Percentiles rank a stretch among this genome's conserved stretches.
phyloP scores from a whole-genome alignment of 30 jellyfish, hydroid and myxozoan genomes.

The Aurelia aurita region DNA sequence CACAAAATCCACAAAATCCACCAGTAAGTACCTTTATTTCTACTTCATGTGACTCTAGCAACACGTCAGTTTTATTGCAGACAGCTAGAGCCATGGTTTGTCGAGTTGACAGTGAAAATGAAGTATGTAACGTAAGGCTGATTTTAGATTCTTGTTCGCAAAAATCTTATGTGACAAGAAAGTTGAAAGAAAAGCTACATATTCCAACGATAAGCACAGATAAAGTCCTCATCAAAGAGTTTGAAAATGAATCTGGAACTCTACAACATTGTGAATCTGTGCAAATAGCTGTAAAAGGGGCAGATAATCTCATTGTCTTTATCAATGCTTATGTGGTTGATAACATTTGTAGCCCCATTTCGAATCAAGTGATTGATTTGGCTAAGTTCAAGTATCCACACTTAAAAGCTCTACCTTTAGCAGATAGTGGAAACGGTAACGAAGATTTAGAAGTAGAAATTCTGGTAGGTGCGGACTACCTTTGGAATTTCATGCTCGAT shows the following conservation, averaged over 20 bases:
- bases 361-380: conserved; percentile 10
- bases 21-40: too few species aligned
- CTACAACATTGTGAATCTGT: conserved; percentile 13
- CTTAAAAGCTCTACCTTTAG: background rate
- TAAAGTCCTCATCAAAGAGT: conserved; percentile 17
- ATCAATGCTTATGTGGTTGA: conserved; percentile 17
- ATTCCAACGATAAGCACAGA: too few species aligned
- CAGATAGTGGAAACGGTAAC: background rate
- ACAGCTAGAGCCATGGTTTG: too few species aligned
- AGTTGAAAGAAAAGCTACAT: too few species aligned
- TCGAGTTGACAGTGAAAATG: too few species aligned
- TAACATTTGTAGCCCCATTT: conserved; percentile 10
- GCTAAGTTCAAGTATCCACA: conserved; percentile 23
- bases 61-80: too few species aligned
- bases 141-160: too few species aligned
- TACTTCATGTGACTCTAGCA: too few species aligned
- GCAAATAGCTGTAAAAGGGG: background rate
- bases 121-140: too few species aligned
- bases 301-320: conserved; percentile 6
- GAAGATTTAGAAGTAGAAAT: background rate
- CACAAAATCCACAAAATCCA: too few species aligned
- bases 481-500: too few species aligned
- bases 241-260: conserved; percentile 7
- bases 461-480: conserved; percentile 19
- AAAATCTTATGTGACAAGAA: too few species aligned